Base-by-base conservation (phyloP, 2,113 vertebrate genomes). In the Gallinago undulata region DNA sequence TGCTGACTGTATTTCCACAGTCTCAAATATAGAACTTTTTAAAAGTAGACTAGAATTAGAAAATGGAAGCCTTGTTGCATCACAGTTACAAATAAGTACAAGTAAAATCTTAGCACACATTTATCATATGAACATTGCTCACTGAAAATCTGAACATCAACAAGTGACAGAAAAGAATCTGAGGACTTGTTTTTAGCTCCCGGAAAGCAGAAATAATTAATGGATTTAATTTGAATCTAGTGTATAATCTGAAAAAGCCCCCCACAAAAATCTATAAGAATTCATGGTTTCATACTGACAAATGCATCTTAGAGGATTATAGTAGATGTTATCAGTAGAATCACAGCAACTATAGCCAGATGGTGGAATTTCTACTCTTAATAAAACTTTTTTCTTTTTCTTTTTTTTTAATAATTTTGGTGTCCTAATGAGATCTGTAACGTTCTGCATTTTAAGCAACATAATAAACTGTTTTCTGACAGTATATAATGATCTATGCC, bases 101-200 rank as follows among this genome's bases (percentile, higher is more conserved):
- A 79, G 37, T 85, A 77, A 70, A 89, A 41, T 15, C 23, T 69
- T 83, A 91, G 33, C 24, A 64, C 39, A 83, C 41, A 31, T 88
- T 12, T 92, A 66, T 81, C 47, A 83, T 37, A 83, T 43, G 56
- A 96, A 76, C 27, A 5, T 82, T 63, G n/a, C 18, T 92, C 37
- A 78, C 21, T 86, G 55, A 95, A 93, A 69, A 67, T 60, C 35
- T 85, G 48, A 70, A 64, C 55, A 66, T 70, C 87, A 83, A 81
- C 63, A 74, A 95, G n/a, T 91, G 64, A 89, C 70, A 89, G 57
- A 79, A 84, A 90, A 95, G 73, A 37, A 89, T 81, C 55, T 75
- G 37, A 96, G 66, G 47, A 74, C 69, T 90, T 91, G 37, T 67
- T 79, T 95, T 94, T 74, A 79, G 77, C 70, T 84, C 24, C 27